Evolutionary conservation across 2,888 invertebrate genomes (phyloP), one percentile per base, ranked within the genome.

Genomic region (Neelides folsomi): DNA sequence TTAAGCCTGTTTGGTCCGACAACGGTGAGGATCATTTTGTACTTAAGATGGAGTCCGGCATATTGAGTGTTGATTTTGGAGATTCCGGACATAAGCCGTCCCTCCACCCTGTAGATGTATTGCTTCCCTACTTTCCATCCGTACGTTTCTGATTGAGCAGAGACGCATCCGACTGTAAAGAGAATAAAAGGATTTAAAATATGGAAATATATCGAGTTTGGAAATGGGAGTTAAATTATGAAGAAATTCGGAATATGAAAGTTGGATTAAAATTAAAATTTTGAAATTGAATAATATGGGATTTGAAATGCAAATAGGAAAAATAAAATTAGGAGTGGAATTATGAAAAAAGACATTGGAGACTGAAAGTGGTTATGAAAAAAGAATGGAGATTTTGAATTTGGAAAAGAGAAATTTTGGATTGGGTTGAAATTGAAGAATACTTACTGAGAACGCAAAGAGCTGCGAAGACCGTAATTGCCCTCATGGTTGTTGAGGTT

Each of bases 101-200:
- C 66, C 35, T 66, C 65, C 57, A 71, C 68, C 5, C 62, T 51
- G 56, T 70, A 72, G n/a, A 63, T 58, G 61, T 70, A 71, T 36
- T 68, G 67, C 12, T 66, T 64, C 5, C 67, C 66, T 4, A 65
- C 38, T 34, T 57, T 52, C 62, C 62, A 65, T 35, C 56, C 62
- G 39, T 45, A 60, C 27, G 7, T 27, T 27, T 27, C 27, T 27
- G 27, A 27, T 15, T 62, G 56, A 37, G 62, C 52, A 36, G 58
- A 53, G n/a, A 60, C 51, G 38, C 49, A 41, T 40, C 62, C 61
- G 44, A 58, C 63, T 62, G 51, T 1, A 57, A 55, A 39, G n/a
- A 41, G 51, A 45, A 18, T 12, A 35, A 49, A 53, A 46, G 4
- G 44, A 36, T 20, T 41, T 7, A n/a, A 19, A 37, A 40, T 15